phyloP scores from a whole-genome alignment of 2,888 invertebrate species.

The Limnephilus marmoratus region DNA sequence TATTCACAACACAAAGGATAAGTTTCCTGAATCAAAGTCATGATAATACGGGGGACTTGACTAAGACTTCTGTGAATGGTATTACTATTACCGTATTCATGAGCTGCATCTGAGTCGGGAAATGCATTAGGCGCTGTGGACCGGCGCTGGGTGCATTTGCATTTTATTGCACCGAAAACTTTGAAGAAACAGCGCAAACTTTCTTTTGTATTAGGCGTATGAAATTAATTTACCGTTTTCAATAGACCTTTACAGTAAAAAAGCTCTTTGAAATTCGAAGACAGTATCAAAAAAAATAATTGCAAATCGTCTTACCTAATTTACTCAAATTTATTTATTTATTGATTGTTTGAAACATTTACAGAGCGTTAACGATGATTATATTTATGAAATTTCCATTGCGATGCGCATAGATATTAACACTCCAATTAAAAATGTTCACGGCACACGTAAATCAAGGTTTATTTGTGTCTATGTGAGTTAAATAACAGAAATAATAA shows the following conservation, averaged over 20 bases:
- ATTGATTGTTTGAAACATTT: too few relatives aligned
- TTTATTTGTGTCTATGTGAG: too few relatives aligned
- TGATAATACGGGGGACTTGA: conserved; percentile 15
- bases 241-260: not conserved
- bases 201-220: not conserved
- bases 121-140: not conserved
- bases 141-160: not conserved
- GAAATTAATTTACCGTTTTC: not conserved
- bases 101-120: conserved; percentile 11
- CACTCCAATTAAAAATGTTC: too few relatives aligned
- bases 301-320: not conserved
- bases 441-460: too few relatives aligned
- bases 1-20: conserved; percentile 30
- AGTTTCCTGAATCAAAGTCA: conserved; percentile 28
- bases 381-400: too few relatives aligned
- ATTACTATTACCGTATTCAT: conserved; percentile 29
- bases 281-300: not conserved
- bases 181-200: not conserved
- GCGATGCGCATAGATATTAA: too few relatives aligned
- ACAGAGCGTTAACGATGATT: too few relatives aligned
- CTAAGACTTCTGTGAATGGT: not conserved
- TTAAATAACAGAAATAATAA: too few relatives aligned
- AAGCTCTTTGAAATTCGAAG: not conserved
- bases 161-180: conserved; percentile 28
- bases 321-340: not conserved